Evolutionary conservation across 2,797 vertebrate species (phyloP).

Genomic region (Macrochelys suwanniensis): DNA sequence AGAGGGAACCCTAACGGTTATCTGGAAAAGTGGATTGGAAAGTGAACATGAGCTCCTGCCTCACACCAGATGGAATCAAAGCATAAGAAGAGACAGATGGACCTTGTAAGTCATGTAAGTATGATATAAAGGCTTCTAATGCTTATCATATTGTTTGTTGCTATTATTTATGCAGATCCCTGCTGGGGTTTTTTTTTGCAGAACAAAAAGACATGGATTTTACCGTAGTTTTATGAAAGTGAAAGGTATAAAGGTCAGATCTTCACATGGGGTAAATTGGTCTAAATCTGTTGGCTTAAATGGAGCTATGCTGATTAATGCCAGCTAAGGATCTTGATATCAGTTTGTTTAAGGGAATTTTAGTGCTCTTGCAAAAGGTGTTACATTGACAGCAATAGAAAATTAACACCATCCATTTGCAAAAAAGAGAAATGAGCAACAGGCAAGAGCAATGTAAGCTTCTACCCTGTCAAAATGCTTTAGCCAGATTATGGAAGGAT

Average conservation of each 20-base stretch:
- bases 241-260: not conserved
- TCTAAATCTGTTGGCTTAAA: not conserved
- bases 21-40: not conserved
- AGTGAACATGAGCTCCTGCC: not conserved
- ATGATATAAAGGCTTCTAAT: not conserved
- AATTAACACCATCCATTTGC: not conserved
- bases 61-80: not conserved
- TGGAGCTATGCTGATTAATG: not conserved
- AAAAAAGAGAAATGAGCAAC: not conserved
- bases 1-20: not conserved
- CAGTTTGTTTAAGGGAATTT: not conserved
- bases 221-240: not conserved
- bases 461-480: not conserved
- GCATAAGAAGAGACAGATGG: not conserved
- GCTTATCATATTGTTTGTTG: not conserved
- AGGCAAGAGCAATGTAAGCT: not conserved
- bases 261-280: not conserved
- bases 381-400: not conserved
- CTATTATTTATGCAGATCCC: not conserved
- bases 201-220: not conserved
- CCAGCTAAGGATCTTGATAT: not conserved
- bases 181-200: not conserved
- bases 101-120: not conserved
- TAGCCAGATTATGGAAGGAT: not conserved
- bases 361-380: not conserved